Conservation (phyloP, 2,888 invertebrate genomes). For the Apoda limacodes region DNA sequence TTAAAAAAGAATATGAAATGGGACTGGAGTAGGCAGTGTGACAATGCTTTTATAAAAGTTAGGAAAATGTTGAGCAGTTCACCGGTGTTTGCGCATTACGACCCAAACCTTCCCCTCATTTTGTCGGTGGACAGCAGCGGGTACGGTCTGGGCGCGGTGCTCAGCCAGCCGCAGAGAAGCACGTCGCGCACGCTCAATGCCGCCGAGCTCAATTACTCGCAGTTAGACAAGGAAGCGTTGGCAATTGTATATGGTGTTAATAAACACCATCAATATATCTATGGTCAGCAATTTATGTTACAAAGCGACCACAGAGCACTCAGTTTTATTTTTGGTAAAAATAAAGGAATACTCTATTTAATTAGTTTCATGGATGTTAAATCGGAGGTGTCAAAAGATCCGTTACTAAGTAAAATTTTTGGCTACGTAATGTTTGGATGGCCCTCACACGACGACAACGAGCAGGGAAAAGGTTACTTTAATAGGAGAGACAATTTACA, state of each 20-base stretch:
- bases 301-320: conserved; percentile 32
- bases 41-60: conserved; percentile 10
- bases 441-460: conserved; percentile 5
- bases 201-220: conserved; percentile 11
- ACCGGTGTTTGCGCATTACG: conserved; percentile 13
- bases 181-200: conserved; percentile 15
- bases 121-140: conserved; percentile 21
- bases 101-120: conserved; percentile 13
- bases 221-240: conserved; percentile 17
- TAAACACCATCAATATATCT: conserved; percentile 16
- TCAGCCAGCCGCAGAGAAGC: conserved; percentile 16
- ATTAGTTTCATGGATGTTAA: conserved; percentile 11
- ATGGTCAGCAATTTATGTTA: conserved; percentile 22
- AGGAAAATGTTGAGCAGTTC: conserved; percentile 10
- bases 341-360: conserved; percentile 24
- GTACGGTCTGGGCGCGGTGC: conserved; percentile 21
- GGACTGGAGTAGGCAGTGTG: background rate
- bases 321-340: conserved; percentile 14
- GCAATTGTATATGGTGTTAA: conserved; percentile 15
- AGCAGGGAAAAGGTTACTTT: conserved; percentile 5
- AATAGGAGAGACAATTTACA: conserved; percentile 7
- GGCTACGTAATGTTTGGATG: conserved; percentile 13
- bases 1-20: background rate
- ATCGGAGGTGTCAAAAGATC: conserved; percentile 13
- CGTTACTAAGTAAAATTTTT: conserved; percentile 10